Evolutionary conservation across 2,888 invertebrate genomes (phyloP).

Genomic region (Eudasyphora cyanicolor): DNA sequence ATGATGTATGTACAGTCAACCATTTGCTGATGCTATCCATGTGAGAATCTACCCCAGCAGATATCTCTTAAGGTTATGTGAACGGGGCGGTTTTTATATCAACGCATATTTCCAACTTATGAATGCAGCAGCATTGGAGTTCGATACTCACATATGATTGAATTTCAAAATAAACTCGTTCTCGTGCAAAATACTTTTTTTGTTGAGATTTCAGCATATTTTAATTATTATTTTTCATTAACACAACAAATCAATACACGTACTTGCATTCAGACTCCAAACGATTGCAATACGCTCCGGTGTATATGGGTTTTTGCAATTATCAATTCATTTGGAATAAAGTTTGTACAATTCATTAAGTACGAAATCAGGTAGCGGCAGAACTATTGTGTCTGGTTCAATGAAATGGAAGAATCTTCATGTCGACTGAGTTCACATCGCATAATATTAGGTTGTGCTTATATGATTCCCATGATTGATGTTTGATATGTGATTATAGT

Average conservation of each 20-base stretch:
- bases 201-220: neutral
- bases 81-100: neutral
- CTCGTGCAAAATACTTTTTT: neutral
- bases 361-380: neutral
- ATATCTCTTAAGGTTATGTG: neutral
- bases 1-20: neutral
- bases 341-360: neutral
- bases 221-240: neutral
- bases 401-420: neutral
- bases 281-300: no score
- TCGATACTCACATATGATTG: neutral
- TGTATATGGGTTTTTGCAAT: neutral
- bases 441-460: neutral
- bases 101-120: neutral
- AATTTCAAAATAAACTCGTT: neutral
- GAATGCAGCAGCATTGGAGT: neutral
- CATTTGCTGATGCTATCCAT: neutral
- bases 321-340: neutral
- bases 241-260: neutral
- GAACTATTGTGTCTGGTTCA: neutral
- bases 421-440: neutral
- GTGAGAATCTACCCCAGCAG: neutral
- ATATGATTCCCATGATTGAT: neutral
- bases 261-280: neutral
- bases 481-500: neutral